Evolutionary conservation across 1,140 invertebrate species (phyloP), one percentile per base, ranked within the genome.

Genomic region (Limonius californicus): DNA sequence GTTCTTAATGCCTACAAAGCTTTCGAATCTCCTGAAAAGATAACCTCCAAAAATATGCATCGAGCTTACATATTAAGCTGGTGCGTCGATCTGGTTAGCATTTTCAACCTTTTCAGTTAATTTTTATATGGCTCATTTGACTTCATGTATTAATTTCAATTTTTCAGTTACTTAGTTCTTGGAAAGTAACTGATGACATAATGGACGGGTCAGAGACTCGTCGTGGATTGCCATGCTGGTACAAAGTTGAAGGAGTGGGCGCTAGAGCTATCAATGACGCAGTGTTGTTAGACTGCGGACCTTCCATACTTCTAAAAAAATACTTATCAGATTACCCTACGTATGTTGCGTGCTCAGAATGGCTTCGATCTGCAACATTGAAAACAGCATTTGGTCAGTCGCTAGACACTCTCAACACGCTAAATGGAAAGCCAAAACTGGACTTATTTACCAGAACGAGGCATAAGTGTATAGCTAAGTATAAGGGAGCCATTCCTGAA

Each of bases 401-500:
- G 68, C 77, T 91, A 61, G 96, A 89, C 78, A 79, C 82, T 59
- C 79, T 85, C 54, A 85, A 85, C 18, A 73, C 85, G 15, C 82
- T 83, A 61, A 82, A 83, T 2, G 80, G 82, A 32, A 86, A 83
- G 69, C 85, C 86, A n/a, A 84, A 87, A 72, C 78, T 94, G 18
- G 78, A 83, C 23, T 79, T 85, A 54, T 97, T 91, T 73, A 95
- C 88, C 0, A 94, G 92, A 89, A 87, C 90, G 59, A 65, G 86
- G 72, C 98, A 98, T 73, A 87, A 89, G 72, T 81, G 89, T 0
- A 95, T 99, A 75, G 93, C 95, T 1, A 94, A 95, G 70, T 95
- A 96, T 78, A 99, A 99, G 78, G 97, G 95, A 18, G 87, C 92
- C 0, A 96, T 94, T 78, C 98, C 98, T 78, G 89, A 94, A 0